phyloP scores from a whole-genome alignment of 1,140 invertebrate species.

The Drosophila leontia region DNA sequence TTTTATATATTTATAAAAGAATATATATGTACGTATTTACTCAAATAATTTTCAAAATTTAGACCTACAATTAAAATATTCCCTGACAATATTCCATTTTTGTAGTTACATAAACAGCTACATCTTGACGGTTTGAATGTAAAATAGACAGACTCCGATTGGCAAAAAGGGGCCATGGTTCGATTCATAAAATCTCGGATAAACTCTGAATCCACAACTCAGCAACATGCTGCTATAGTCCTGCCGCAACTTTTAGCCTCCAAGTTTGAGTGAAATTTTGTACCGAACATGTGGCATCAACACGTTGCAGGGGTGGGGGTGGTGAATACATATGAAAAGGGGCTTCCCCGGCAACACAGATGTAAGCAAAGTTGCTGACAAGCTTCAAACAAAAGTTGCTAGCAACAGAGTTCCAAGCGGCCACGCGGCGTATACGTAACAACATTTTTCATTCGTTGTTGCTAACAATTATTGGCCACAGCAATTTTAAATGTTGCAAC shows the following conservation, averaged over 20 bases:
- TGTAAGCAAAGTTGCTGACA: neutral
- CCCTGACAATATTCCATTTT: neutral
- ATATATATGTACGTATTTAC: neutral
- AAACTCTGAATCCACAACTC: neutral
- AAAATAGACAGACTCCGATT: neutral
- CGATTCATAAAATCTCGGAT: conserved; percentile 4
- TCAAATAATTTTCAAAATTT: neutral
- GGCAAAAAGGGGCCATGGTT: too few relatives aligned
- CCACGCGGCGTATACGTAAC: too few relatives aligned
- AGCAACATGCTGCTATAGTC: neutral
- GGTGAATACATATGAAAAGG: neutral
- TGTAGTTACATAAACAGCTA: neutral
- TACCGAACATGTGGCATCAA: conserved; percentile 6
- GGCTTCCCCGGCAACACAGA: conserved; percentile 1
- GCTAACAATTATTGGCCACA: neutral
- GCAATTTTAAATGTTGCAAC: neutral
- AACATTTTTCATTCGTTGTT: neutral
- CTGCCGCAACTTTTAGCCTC: neutral
- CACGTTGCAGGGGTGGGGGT: conserved; percentile 5
- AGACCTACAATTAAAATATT: neutral
- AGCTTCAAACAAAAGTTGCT: neutral
- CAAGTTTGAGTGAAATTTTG: conserved; percentile 4
- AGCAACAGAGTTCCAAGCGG: neutral
- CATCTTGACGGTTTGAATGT: neutral
- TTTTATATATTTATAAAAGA: too few relatives aligned